Base-by-base conservation (phyloP, 2,113 vertebrate species). In the Archilochus colubris region DNA sequence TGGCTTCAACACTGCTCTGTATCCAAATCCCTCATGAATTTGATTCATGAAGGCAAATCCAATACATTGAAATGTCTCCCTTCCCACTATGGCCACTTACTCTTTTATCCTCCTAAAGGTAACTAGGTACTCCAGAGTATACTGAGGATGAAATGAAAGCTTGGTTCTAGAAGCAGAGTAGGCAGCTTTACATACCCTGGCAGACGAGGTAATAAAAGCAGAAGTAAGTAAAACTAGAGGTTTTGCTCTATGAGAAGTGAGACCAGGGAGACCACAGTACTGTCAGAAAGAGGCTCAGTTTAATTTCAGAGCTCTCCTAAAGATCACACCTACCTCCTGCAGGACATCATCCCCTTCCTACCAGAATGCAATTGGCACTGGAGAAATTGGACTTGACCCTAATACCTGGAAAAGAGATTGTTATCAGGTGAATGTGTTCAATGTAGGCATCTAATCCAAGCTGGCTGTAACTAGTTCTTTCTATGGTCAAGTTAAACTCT, bases 401-500 rank as follows among this genome's bases (percentile, higher is more conserved):
- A 20, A 12, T 54, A 33, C 40, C 20, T 81, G 54, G 58, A 75
- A 83, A 84, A 53, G 3, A 17, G 15, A 59, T 73, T 78, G 25
- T 53, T 82, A 15, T 43, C 48, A 31, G 18, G 27, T 84, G 40
- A 78, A 74, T 77, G 46, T 59, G 14, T 82, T 76, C 86, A 70
- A 54, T 33, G 19, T 24, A 64, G 33, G 33, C 43, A 31, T 87
- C 82, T 94, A 81, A 59, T 75, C 68, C 54, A 86, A 75, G 55
- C 38, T 79, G 66, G 4, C 82, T 82, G 50, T 58, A 80, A 18
- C 30, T 57, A 86, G 25, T 57, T 59, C 90, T 95, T 96, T 95
- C 92, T 94, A 94, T 92, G 86, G 84, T 90, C 72, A 85, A 40
- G 44, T 86, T 86, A 86, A 92, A 73, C 5, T 84, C 75, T 75